Base-by-base conservation (phyloP, 1,140 invertebrate genomes). In the Drosophila rhopaloa region DNA sequence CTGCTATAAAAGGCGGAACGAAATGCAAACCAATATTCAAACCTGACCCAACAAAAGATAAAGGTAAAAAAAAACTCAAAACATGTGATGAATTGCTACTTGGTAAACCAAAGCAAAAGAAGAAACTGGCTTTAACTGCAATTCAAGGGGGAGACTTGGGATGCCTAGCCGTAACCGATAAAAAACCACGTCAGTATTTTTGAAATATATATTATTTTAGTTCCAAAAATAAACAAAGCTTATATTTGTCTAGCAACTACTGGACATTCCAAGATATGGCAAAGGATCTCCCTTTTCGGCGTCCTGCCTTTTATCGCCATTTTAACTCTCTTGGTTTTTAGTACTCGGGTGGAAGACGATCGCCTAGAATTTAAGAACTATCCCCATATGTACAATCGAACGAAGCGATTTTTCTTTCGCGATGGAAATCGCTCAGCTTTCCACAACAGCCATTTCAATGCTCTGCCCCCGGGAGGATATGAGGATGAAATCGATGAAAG, bases 121-220 rank as follows among this genome's bases (percentile, higher is more conserved):
- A 53, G 2, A 37, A 53, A 8, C 5, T 8, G 6, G 13, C 14
- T 37, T n/a, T 53, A 37, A 53, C 50, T 5, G 10, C n/a, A 2
- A 53, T 53, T 16, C 50, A 53, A 53, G 50, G 50, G 37, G 50
- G 50, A 16, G 50, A 37, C 32, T 37, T 53, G 14, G 50, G 50
- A 14, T 53, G 50, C 11, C 50, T 10, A 6, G 10, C 32, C 32
- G 2, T 2, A 9, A 19, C 32, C 5, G 32, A 16, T 6, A 53
- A 53, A 16, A 53, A 35, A 35, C 27, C 29, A 53, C 32, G 50
- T 53, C 2, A 11, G 50, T 53, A 37, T 19, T 19, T 14, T 6
- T 14, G 1, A 35, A 14, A 0, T 8, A 14, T 24, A 24, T 24
- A 10, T 16, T 7, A 14, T 16, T 13, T 6, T 0, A 1, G 10